These are phyloP conservation scores for Notoglanidium macrostoma DNA, from an alignment of 2,797 vertebrate genomes.

Conservation along the genomic window DNA sequence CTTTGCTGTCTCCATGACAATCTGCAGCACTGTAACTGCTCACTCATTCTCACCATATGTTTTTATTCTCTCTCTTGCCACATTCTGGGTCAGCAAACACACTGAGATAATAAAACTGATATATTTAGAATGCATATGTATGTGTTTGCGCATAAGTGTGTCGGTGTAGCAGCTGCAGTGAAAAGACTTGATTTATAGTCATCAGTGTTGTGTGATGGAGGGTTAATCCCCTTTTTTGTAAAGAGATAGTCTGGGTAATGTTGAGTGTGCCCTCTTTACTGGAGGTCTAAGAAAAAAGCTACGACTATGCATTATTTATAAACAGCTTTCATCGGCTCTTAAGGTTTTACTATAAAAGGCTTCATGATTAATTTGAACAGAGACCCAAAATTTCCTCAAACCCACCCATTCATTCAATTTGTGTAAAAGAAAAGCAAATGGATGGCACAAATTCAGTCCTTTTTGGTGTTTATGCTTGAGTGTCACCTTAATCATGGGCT, in stretches of 20 bases:
- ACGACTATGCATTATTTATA: constrained; percentile 22
- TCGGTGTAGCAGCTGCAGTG: constrained; percentile 29
- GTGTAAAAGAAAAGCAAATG: neutral
- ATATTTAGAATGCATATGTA: constrained; percentile 22
- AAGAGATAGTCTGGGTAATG: constrained; percentile 33
- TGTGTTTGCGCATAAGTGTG: constrained; percentile 13
- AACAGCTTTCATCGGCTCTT: neutral
- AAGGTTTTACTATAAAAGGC: constrained; percentile 7
- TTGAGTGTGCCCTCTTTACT: constrained; percentile 18
- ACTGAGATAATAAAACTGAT: constrained; percentile 19
- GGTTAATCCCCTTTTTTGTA: constrained; percentile 43
- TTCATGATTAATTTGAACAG: constrained; percentile 14
- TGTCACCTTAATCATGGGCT: constrained; percentile 17
- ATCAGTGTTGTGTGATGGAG: constrained; percentile 22
- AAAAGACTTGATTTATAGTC: constrained; percentile 36
- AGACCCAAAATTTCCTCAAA: neutral
- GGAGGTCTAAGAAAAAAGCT: constrained; percentile 10
- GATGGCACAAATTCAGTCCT: constrained; percentile 11
- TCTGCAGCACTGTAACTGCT: neutral
- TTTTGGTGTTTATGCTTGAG: constrained; percentile 9
- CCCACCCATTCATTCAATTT: constrained; percentile 7
- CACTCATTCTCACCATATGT: constrained; percentile 23
- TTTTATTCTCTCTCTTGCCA: constrained; percentile 2
- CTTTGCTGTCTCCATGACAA: constrained; percentile 2
- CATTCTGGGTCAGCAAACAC: constrained; percentile 17